phyloP scores from a whole-genome alignment of 2,888 invertebrate species.

The Meteorus cinctellus region DNA sequence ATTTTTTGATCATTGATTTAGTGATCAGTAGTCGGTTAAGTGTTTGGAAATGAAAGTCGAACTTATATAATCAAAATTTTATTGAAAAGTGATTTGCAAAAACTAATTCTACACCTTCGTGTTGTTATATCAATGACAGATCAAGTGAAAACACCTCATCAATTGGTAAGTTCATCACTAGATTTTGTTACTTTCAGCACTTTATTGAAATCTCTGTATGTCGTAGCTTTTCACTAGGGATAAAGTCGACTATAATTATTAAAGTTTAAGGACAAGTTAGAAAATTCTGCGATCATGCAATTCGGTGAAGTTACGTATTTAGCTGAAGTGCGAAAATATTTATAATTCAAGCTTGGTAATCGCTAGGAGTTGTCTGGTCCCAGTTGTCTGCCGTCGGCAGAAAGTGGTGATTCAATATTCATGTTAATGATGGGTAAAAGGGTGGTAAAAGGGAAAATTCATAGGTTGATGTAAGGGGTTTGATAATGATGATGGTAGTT shows the following conservation, averaged over 20 bases:
- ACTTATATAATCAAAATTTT: neutral
- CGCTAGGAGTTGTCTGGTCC: neutral
- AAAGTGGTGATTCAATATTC: neutral
- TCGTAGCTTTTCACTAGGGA: neutral
- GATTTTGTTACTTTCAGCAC: neutral
- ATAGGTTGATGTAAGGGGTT: neutral
- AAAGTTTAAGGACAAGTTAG: too few relatives aligned
- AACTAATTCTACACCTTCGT: constrained; percentile 38
- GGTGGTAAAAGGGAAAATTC: neutral
- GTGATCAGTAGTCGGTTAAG: neutral
- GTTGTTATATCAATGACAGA: neutral
- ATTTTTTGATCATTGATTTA: neutral
- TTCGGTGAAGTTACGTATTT: neutral
- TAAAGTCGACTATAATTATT: too few relatives aligned
- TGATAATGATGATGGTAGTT: neutral
- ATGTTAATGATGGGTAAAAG: neutral
- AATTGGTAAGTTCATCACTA: constrained; percentile 1
- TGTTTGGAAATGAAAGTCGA: neutral
- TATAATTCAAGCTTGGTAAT: neutral
- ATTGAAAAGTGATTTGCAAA: constrained; percentile 31
- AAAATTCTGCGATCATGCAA: neutral
- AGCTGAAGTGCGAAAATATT: neutral
- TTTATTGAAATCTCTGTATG: neutral
- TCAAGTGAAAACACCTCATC: neutral
- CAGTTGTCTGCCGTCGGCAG: constrained; percentile 12